phyloP scores from a whole-genome alignment of 2,888 invertebrate species.

The Copidosoma aretas region DNA sequence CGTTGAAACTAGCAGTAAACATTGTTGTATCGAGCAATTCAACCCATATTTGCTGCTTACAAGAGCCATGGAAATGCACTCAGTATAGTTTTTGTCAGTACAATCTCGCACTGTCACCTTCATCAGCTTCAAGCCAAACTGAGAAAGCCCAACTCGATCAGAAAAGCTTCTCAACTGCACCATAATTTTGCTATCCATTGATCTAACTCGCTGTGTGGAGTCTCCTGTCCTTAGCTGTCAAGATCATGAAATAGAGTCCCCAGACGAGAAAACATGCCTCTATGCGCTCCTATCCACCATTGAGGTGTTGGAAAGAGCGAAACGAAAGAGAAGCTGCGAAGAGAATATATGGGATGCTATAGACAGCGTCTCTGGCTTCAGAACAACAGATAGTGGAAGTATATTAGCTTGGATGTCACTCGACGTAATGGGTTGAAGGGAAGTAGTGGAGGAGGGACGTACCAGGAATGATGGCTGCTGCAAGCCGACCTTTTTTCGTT shows the following conservation, averaged over 20 bases:
- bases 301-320: background rate
- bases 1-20: no score
- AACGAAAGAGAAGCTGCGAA: no score
- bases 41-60: no score
- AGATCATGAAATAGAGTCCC: background rate
- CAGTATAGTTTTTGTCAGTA: no score
- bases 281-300: background rate
- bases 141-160: background rate
- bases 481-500: background rate
- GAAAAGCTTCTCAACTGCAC: no score
- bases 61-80: no score
- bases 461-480: background rate
- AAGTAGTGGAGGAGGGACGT: conserved; percentile 11
- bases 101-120: no score
- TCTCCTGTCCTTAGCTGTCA: background rate
- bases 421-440: conserved; percentile 43
- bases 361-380: conserved; percentile 1
- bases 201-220: background rate
- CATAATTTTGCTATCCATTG: background rate
- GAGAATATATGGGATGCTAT: no score
- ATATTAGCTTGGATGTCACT: background rate
- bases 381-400: conserved; percentile 47
- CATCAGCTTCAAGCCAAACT: background rate
- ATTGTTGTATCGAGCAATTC: no score
- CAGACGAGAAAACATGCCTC: background rate